Base-by-base conservation (phyloP, 2,113 vertebrate species). In the Turdus rufiventris region DNA sequence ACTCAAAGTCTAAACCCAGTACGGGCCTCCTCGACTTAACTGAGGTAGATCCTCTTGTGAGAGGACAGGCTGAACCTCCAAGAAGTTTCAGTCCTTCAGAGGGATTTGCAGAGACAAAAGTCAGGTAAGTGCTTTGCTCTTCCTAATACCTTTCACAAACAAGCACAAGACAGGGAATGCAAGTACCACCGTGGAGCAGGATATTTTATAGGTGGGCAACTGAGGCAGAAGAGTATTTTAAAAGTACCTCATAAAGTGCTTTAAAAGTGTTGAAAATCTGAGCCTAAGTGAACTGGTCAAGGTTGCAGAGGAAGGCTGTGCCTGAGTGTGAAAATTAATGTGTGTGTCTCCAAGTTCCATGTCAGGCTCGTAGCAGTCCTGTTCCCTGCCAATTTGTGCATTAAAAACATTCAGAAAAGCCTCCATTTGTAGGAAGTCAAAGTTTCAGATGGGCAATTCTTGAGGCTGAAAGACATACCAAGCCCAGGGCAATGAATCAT, bases 111-210 rank as follows among this genome's bases (percentile, higher is more conserved):
- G 61, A 87, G 53, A 61, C n/a, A 82, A 85, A 75, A 87, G 18
- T 14, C 61, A 58, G 80, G 83, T 81, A 95, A 84, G 73, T 45
- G 53, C 28, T 86, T 84, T 78, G n/a, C 50, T 91, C 54, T 78
- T 95, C 70, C 57, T 74, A 78, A 84, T 20, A 43, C 6, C 60
- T 25, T 67, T 34, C 19, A 34, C 65, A 74, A 84, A 57, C 31
- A 53, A 71, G 57, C 15, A 13, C 25, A 36, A 48, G 71, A 18
- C 33, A 66, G 12, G 51, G 18, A 63, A 57, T 34, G 70, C 28
- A 45, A 47, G 38, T 11, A 26, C 40, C 66, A 14, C 36, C 1
- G 1, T 19, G 34, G 17, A 77, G 8, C 15, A 5, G 10, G 10
- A 15, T 71, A 3, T 81, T 78, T 78, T 61, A 29, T 23, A 31